phyloP scores from a whole-genome alignment of 2,797 vertebrate genomes.

The Xenops minutus region DNA sequence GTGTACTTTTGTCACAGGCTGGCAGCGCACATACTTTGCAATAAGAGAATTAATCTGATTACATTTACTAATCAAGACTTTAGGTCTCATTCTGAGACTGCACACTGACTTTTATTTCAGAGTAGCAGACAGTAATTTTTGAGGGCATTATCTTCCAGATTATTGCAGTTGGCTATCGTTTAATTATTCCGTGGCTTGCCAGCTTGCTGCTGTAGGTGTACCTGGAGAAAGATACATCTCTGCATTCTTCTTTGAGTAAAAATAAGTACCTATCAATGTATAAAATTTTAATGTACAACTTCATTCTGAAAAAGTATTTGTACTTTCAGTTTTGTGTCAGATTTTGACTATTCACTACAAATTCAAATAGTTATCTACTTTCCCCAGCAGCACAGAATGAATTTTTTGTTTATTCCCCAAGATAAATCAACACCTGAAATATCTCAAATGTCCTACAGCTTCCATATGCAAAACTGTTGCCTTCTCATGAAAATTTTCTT shows the following conservation, averaged over 20 bases:
- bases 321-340: not conserved
- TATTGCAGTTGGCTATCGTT: not conserved
- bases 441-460: not conserved
- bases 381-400: not conserved
- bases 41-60: not conserved
- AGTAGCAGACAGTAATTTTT: not conserved
- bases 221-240: not conserved
- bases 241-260: not conserved
- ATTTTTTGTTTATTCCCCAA: not conserved
- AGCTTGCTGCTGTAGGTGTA: not conserved
- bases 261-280: not conserved
- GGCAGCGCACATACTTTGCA: not conserved
- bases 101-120: not conserved
- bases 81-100: not conserved
- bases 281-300: not conserved
- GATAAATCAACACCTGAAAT: not conserved
- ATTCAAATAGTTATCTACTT: not conserved
- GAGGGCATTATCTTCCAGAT: not conserved
- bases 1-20: not conserved
- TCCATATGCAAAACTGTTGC: not conserved
- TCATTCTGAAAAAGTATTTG: not conserved
- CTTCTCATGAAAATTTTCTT: not conserved
- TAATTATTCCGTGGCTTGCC: not conserved
- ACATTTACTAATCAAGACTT: not conserved
- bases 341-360: not conserved